Conservation (phyloP, 2,113 vertebrate genomes). For the Urocitellus parryii region DNA sequence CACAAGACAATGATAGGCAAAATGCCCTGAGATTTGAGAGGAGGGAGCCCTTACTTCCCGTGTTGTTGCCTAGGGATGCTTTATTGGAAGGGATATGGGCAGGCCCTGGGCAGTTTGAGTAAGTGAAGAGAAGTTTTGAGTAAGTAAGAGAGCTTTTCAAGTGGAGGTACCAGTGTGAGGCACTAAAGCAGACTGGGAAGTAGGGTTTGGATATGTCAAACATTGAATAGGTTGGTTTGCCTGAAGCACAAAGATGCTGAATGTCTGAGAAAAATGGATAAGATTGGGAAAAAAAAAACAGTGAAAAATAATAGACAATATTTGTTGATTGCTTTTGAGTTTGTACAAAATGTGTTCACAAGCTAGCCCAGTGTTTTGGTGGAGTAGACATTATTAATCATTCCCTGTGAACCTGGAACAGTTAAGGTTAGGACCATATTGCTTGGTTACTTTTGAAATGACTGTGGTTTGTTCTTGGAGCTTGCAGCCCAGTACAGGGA, state of each 20-base stretch:
- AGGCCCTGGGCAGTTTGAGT: not conserved
- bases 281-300: not conserved
- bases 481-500: not conserved
- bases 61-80: not conserved
- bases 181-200: not conserved
- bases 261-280: not conserved
- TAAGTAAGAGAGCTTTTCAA: not conserved
- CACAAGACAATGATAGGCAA: not conserved
- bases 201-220: not conserved
- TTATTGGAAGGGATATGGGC: not conserved
- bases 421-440: not conserved
- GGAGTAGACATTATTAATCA: not conserved
- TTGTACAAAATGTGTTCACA: not conserved
- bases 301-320: not conserved
- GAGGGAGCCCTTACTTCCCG: not conserved
- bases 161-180: not conserved
- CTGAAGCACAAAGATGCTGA: not conserved
- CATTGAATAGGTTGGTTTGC: not conserved
- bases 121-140: not conserved
- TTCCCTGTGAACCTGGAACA: not conserved
- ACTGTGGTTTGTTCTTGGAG: not conserved
- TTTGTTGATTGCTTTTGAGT: conserved; percentile 30
- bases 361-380: not conserved
- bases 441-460: fast-evolving
- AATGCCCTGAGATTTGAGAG: not conserved